A percentile compares a stretch with the other conserved stretches of the same genome.
phyloP scores from a whole-genome alignment of 2,797 vertebrate genomes.

The Brachyrhaphis roseni region DNA sequence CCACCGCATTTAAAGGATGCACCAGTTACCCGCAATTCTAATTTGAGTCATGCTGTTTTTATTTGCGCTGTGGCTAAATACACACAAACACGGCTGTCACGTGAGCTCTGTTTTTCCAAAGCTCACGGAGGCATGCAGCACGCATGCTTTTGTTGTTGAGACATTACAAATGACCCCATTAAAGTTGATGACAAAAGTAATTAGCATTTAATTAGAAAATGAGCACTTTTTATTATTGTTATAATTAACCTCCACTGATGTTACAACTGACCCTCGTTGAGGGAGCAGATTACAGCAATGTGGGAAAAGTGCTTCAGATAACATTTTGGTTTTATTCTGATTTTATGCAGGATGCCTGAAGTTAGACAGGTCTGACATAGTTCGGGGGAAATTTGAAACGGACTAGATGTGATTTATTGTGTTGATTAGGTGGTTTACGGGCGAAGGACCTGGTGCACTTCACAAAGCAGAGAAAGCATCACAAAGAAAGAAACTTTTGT shows the following conservation, averaged over 20 bases:
- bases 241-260: slow-evolving; percentile 70
- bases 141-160: slow-evolving; percentile 49
- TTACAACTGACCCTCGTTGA: slow-evolving; percentile 61
- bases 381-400: slow-evolving; percentile 39
- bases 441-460: background rate
- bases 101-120: slow-evolving; percentile 38
- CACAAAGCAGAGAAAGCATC: background rate
- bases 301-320: slow-evolving; percentile 27
- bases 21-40: slow-evolving; percentile 33
- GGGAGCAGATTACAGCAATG: slow-evolving; percentile 37
- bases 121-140: slow-evolving; percentile 31
- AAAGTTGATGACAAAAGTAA: slow-evolving; percentile 75
- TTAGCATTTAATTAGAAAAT: slow-evolving; percentile 73
- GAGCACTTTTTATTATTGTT: slow-evolving; percentile 66
- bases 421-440: background rate
- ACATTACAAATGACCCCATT: slow-evolving; percentile 71
- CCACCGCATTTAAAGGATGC: slow-evolving; percentile 18
- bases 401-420: slow-evolving; percentile 36
- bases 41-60: slow-evolving; percentile 47
- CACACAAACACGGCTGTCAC: background rate
- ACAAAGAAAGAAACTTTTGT: background rate
- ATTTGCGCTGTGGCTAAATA: slow-evolving; percentile 26
- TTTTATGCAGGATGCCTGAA: slow-evolving; percentile 32
- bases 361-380: slow-evolving; percentile 22
- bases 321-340: slow-evolving; percentile 30